phyloP scores from a whole-genome alignment of 2,888 invertebrate genomes.

The Neoascia interrupta region DNA sequence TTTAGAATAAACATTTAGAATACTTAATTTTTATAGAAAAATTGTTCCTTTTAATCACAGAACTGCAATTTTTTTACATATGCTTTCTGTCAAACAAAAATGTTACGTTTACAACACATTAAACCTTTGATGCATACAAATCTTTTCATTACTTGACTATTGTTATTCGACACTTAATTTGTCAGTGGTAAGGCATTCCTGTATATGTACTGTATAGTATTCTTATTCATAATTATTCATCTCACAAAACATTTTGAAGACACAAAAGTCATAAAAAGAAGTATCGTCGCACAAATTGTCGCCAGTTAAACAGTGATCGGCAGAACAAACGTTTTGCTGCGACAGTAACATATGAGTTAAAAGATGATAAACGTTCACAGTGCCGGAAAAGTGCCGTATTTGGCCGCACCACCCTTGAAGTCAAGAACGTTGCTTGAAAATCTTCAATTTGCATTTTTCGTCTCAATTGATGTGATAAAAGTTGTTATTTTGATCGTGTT shows the following conservation, averaged over 20 bases:
- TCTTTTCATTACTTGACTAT: too few species aligned
- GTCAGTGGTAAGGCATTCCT: too few species aligned
- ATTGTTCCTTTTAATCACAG: too few species aligned
- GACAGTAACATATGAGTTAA: neutral
- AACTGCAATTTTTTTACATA: too few species aligned
- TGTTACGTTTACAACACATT: too few species aligned
- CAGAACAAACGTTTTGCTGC: neutral
- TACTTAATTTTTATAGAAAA: too few species aligned
- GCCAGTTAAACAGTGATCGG: conserved; percentile 23
- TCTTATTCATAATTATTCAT: neutral
- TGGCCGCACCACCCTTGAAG: conserved; percentile 25
- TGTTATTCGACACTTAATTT: too few species aligned
- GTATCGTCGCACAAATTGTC: neutral
- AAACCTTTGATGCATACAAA: too few species aligned
- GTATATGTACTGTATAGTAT: too few species aligned
- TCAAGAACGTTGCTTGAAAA: conserved; percentile 26
- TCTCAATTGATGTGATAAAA: conserved; percentile 32
- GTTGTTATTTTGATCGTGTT: conserved; percentile 18
- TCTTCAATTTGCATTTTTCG: neutral
- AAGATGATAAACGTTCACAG: conserved; percentile 67
- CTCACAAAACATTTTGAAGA: neutral
- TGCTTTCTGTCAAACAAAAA: too few species aligned
- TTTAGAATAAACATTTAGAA: too few species aligned
- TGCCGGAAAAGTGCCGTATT: conserved; percentile 60
- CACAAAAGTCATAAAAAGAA: conserved; percentile 29